Evolutionary conservation across 2,113 vertebrate species (phyloP).

Genomic region (Sakesphorus luctuosus): DNA sequence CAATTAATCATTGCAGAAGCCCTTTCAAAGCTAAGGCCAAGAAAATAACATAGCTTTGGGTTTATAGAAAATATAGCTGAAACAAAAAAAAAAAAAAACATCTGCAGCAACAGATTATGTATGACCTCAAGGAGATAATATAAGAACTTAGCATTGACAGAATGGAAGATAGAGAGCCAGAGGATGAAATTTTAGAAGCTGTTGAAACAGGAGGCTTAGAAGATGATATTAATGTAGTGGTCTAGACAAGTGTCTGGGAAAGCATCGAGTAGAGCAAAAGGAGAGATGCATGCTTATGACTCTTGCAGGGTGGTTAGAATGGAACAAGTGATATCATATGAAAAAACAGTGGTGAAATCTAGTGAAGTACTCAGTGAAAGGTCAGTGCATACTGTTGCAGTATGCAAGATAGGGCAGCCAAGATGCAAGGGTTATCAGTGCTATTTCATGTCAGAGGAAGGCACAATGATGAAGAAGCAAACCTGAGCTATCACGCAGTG

Average conservation of each 20-base stretch:
- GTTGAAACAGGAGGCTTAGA: not conserved
- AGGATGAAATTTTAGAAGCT: not conserved
- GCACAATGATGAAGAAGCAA: not conserved
- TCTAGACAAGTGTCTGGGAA: not conserved
- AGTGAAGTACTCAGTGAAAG: not conserved
- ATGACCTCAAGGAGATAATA: not conserved
- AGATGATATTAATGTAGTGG: not conserved
- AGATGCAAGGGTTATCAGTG: not conserved
- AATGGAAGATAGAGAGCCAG: not conserved
- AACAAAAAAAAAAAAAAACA: not conserved
- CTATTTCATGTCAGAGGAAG: not conserved
- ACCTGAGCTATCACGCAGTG: not conserved
- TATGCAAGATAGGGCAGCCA: not conserved
- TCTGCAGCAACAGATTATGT: not conserved
- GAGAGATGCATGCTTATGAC: not conserved
- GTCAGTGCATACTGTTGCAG: not conserved
- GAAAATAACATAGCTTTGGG: not conserved
- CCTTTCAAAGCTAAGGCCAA: not conserved
- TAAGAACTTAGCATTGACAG: rapidly evolving
- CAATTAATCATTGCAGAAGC: not conserved
- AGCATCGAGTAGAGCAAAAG: not conserved
- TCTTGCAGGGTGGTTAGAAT: not conserved
- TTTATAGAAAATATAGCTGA: not conserved
- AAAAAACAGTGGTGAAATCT: not conserved
- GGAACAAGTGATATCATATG: not conserved